A percentile compares a stretch with the other conserved stretches of the same genome.
phyloP scores from a whole-genome alignment of 2,797 vertebrate species.

The Gobionotothen gibberifrons region DNA sequence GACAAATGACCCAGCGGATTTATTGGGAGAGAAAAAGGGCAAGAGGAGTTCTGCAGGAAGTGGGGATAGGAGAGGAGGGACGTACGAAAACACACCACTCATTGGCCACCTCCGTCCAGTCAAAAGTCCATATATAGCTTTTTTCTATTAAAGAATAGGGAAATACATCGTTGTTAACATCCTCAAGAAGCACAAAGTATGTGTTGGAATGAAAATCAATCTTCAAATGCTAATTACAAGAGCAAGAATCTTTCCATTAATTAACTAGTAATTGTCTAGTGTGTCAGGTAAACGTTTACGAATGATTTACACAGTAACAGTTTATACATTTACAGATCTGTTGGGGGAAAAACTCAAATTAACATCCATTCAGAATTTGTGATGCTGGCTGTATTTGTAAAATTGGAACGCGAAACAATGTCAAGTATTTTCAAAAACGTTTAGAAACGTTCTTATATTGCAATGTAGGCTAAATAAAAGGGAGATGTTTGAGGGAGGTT shows the following conservation, averaged over 20 bases:
- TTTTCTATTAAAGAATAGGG: background rate
- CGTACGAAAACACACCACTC: slow-evolving; percentile 5
- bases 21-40: slow-evolving; percentile 41
- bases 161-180: background rate
- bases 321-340: background rate
- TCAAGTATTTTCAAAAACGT: no score
- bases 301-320: background rate
- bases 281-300: no score
- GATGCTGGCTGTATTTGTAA: background rate
- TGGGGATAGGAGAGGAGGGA: slow-evolving; percentile 27
- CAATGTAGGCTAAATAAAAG: slow-evolving; percentile 2
- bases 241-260: no score
- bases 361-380: background rate
- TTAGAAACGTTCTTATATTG: no score
- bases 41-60: slow-evolving; percentile 53
- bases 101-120: background rate
- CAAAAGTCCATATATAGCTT: background rate
- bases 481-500: slow-evolving; percentile 13
- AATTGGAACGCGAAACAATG: no score
- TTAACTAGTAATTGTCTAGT: no score
- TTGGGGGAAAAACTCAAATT: background rate
- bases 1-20: slow-evolving; percentile 68
- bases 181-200: background rate
- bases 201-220: no score
- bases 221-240: no score